Percentiles rank a stretch among this genome's conserved stretches.
phyloP scores from a whole-genome alignment of 2,797 vertebrate genomes.

The Labroides dimidiatus region DNA sequence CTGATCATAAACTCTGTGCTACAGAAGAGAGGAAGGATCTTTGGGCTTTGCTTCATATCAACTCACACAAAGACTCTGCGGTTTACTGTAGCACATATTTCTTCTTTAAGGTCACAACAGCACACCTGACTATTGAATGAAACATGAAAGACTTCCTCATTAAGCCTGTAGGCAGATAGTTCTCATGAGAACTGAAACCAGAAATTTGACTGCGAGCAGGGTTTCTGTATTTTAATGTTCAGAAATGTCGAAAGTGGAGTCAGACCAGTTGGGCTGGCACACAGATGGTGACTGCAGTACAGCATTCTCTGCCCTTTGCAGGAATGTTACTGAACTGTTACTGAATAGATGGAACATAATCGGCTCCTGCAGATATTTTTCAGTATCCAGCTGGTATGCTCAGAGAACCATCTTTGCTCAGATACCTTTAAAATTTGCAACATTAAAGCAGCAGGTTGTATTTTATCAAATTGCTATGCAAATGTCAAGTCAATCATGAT shows the following conservation, averaged over 20 bases:
- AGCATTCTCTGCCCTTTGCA: slow-evolving; percentile 20
- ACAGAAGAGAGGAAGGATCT: slow-evolving; percentile 7
- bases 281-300: slow-evolving; percentile 20
- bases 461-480: no score
- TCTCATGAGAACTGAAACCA: slow-evolving; percentile 21
- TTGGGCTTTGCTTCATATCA: slow-evolving; percentile 21
- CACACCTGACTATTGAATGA: slow-evolving; percentile 36
- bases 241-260: slow-evolving; percentile 26
- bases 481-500: no score
- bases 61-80: slow-evolving; percentile 1
- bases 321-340: slow-evolving; percentile 19
- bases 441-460: no score
- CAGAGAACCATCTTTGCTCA: slow-evolving; percentile 1
- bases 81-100: slow-evolving; percentile 18
- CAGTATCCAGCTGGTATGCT: slow-evolving; percentile 1
- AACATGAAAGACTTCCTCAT: slow-evolving; percentile 44
- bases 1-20: slow-evolving; percentile 22
- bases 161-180: slow-evolving; percentile 28
- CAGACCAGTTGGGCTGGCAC: slow-evolving; percentile 35
- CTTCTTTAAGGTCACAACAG: slow-evolving; percentile 33
- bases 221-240: slow-evolving; percentile 4
- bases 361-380: slow-evolving; percentile 17
- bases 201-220: slow-evolving; percentile 6
- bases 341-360: slow-evolving; percentile 15
- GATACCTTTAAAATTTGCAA: background rate